Evolutionary conservation across 2,113 vertebrate genomes (phyloP).

Genomic region (Coptodon rendalli): DNA sequence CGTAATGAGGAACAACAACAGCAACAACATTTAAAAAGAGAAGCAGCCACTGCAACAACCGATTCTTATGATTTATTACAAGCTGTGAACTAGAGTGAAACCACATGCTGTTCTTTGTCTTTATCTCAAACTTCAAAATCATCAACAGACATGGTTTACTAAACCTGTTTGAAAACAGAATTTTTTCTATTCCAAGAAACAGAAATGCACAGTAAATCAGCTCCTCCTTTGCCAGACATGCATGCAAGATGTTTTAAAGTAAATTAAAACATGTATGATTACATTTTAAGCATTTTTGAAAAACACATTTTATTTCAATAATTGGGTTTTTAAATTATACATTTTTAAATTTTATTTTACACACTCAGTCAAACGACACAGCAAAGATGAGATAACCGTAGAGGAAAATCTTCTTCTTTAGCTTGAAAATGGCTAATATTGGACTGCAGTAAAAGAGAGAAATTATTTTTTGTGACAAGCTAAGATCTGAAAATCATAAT

Average conservation of each 20-base stretch:
- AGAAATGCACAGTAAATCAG: not conserved
- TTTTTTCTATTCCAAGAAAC: not conserved
- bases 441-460: too few species aligned
- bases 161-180: not conserved
- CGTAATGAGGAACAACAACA: not conserved
- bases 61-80: constrained; percentile 47
- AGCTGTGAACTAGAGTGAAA: constrained; percentile 15
- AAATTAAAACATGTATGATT: not conserved
- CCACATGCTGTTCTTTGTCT: not conserved
- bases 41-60: not conserved
- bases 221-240: not conserved
- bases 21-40: not conserved
- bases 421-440: too few species aligned
- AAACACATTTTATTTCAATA: too few species aligned
- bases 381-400: too few species aligned
- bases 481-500: too few species aligned
- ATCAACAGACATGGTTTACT: not conserved
- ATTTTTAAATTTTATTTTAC: too few species aligned
- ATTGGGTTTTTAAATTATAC: too few species aligned
- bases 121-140: not conserved
- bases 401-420: too few species aligned
- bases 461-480: too few species aligned
- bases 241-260: not conserved
- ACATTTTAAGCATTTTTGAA: not conserved
- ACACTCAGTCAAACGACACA: too few species aligned